Conservation (phyloP, 2,888 invertebrate species). For the Tachina grossa region DNA sequence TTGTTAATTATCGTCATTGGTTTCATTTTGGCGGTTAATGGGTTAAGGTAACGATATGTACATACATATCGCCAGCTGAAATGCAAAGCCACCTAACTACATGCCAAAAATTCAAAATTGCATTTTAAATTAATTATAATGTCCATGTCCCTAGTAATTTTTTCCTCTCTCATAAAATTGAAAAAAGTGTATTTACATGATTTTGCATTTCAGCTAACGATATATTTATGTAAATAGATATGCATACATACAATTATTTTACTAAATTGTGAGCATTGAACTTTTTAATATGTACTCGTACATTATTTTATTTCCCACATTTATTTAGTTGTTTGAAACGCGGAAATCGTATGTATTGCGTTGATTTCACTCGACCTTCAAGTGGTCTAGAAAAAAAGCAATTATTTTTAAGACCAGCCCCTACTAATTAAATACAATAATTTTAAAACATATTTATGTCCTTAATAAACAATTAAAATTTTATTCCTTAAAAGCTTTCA, state of each 20-base stretch:
- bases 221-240: not conserved
- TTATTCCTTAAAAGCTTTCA: not conserved
- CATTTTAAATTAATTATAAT: too few species aligned
- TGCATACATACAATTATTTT: not conserved
- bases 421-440: slow-evolving; percentile 16
- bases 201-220: too few species aligned
- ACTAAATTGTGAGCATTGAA: slow-evolving; percentile 8
- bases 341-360: slow-evolving; percentile 33
- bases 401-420: slow-evolving; percentile 31
- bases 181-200: too few species aligned
- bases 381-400: slow-evolving; percentile 1
- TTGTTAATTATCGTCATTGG: too few species aligned
- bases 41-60: too few species aligned
- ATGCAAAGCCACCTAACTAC: too few species aligned
- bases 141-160: too few species aligned
- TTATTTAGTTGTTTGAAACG: slow-evolving; percentile 9
- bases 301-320: not conserved
- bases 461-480: not conserved
- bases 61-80: too few species aligned
- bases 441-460: slow-evolving; percentile 2
- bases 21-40: too few species aligned
- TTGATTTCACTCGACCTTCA: slow-evolving; percentile 61
- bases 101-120: too few species aligned
- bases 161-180: too few species aligned
- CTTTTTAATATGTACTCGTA: too few species aligned